A percentile compares a stretch with the other conserved stretches of the same genome.
Conservation (phyloP, 2,113 vertebrate species). For the Piprites chloris region DNA sequence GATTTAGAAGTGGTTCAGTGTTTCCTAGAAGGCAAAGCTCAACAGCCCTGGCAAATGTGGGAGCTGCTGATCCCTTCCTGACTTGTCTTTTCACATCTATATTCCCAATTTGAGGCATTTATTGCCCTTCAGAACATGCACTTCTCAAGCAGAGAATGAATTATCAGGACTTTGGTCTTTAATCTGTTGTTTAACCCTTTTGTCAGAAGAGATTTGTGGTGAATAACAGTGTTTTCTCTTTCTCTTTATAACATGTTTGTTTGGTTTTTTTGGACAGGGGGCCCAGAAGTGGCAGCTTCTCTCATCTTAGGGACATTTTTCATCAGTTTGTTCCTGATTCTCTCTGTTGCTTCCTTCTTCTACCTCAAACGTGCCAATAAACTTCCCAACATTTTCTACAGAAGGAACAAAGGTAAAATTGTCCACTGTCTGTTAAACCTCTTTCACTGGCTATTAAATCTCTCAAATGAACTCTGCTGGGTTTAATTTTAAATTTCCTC, state of each 20-base stretch:
- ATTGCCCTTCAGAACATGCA: not conserved
- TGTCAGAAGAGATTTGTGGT: not conserved
- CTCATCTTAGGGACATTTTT: constrained; percentile 91
- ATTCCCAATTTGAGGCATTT: not conserved
- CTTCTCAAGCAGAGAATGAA: not conserved
- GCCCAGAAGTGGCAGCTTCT: constrained; percentile 84
- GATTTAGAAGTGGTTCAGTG: not conserved
- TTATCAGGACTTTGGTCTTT: not conserved
- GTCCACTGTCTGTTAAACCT: not conserved
- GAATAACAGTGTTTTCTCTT: not conserved
- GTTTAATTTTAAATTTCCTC: not conserved
- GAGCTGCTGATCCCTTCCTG: not conserved
- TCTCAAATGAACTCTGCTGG: not conserved
- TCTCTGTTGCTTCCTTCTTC: constrained; percentile 92
- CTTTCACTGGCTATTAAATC: not conserved
- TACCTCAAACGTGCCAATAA: constrained; percentile 93
- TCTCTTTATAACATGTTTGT: not conserved
- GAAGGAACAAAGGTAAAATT: constrained; percentile 84
- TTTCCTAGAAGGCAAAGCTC: not conserved
- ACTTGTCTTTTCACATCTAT: not conserved
- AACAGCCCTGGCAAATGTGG: not conserved
- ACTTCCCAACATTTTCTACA: constrained; percentile 85
- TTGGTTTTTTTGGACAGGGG: constrained; percentile 69
- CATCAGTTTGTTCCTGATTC: constrained; percentile 89
- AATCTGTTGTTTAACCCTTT: not conserved